Conservation (phyloP, 2,113 vertebrate species). For the Neofelis nebulosa region DNA sequence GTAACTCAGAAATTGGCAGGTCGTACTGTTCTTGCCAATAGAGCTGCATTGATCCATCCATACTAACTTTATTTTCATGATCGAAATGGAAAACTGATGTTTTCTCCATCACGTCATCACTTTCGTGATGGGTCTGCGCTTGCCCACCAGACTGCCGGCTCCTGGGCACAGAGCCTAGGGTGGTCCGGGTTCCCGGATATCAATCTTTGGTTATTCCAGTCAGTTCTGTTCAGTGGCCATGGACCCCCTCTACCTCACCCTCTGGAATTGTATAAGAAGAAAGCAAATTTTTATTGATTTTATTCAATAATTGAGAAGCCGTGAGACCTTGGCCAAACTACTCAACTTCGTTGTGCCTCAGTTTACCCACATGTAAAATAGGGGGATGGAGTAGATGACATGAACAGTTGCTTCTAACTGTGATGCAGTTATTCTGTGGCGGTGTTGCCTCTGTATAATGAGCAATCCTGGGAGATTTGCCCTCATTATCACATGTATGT, state of each 20-base stretch:
- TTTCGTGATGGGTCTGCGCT: background rate
- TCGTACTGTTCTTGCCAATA: background rate
- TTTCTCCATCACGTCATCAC: background rate
- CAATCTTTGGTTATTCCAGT: background rate
- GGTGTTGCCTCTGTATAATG: background rate
- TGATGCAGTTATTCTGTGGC: background rate
- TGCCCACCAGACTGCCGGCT: background rate
- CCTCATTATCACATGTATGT: background rate
- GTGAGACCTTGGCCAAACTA: background rate
- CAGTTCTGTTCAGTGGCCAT: background rate
- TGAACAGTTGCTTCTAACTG: background rate
- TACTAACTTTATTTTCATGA: background rate
- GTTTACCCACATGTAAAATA: background rate
- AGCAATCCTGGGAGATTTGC: background rate
- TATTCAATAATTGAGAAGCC: background rate
- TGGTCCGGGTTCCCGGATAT: no score
- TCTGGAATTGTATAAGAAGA: background rate
- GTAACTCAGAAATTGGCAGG: background rate
- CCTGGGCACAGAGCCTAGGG: background rate
- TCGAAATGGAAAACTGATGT: background rate
- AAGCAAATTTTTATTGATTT: background rate
- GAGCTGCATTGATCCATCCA: background rate
- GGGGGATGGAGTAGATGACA: background rate
- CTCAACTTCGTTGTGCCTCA: background rate
- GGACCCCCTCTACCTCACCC: background rate